A percentile compares a stretch with the other conserved stretches of the same genome.
These are phyloP conservation scores for Porites cylindrica DNA, from an alignment of 92 coral and sea anemone species.

Conservation along the genomic window DNA sequence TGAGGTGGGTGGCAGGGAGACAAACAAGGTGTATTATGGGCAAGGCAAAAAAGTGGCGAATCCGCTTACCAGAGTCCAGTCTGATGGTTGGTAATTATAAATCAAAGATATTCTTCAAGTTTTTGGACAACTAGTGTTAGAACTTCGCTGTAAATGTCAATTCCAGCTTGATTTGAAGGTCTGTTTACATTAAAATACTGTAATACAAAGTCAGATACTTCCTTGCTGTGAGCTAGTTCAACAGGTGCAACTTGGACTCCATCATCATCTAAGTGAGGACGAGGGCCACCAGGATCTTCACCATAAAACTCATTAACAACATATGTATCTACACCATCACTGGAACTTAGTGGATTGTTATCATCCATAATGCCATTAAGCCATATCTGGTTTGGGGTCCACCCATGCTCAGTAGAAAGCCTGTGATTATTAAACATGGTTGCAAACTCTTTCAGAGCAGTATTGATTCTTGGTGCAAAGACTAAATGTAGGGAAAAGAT, in stretches of 20 bases:
- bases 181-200: constrained; percentile 47
- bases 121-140: constrained; percentile 70
- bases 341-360: constrained; percentile 60
- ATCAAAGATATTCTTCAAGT: constrained; percentile 57
- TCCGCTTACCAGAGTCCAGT: too few relatives aligned
- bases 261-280: constrained; percentile 58
- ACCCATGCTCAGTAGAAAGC: constrained; percentile 63
- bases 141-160: constrained; percentile 73
- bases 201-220: constrained; percentile 41
- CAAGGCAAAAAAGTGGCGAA: too few relatives aligned
- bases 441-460: constrained; percentile 50
- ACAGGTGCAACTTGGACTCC: constrained; percentile 62
- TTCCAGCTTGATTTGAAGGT: constrained; percentile 77
- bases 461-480: constrained; percentile 56
- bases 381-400: constrained; percentile 85
- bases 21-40: too few relatives aligned
- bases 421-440: constrained; percentile 70
- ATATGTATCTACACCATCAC: constrained; percentile 18
- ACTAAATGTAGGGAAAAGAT: constrained; percentile 62
- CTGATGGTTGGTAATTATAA: background rate
- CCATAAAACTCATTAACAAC: constrained; percentile 61
- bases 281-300: constrained; percentile 74
- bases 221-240: constrained; percentile 36
- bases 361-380: constrained; percentile 73
- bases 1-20: too few relatives aligned